These are phyloP conservation scores for Agrilus cyanescens DNA, from an alignment of 2,888 invertebrate species.

Conservation along the genomic window DNA sequence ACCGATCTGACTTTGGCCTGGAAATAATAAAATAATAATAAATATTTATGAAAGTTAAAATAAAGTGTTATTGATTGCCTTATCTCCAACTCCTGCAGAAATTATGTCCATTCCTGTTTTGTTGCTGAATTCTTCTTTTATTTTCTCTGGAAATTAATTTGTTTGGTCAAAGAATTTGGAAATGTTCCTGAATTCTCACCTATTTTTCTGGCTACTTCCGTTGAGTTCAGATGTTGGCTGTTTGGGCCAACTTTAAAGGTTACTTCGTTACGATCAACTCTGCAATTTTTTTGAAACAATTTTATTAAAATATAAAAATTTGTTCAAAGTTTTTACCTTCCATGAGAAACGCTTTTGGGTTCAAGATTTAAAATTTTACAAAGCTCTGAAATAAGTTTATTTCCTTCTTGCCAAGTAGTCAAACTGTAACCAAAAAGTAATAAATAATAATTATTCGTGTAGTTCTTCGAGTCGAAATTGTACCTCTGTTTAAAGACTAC, in stretches of 20 bases:
- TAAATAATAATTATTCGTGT: neutral
- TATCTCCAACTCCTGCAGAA: slow-evolving; percentile 68
- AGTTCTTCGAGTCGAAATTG: slow-evolving; percentile 17
- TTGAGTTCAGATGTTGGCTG: slow-evolving; percentile 51
- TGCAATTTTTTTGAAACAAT: slow-evolving; percentile 32
- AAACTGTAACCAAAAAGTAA: slow-evolving; percentile 32
- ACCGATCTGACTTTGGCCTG: slow-evolving; percentile 42
- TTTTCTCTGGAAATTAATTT: slow-evolving; percentile 35
- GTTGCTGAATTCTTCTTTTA: slow-evolving; percentile 54
- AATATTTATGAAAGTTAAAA: neutral
- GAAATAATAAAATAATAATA: slow-evolving; percentile 10
- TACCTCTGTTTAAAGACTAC: slow-evolving; percentile 65
- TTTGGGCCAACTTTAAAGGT: slow-evolving; percentile 62
- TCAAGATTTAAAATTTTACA: slow-evolving; percentile 58
- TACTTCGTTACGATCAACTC: slow-evolving; percentile 66
- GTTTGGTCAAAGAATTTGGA: slow-evolving; percentile 2
- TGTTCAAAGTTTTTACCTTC: slow-evolving; percentile 39
- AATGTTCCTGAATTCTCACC: slow-evolving; percentile 36
- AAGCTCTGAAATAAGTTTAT: slow-evolving; percentile 55
- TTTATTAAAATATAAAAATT: slow-evolving; percentile 28
- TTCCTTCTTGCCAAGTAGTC: slow-evolving; percentile 60
- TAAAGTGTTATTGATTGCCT: slow-evolving; percentile 41
- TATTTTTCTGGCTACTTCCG: slow-evolving; percentile 52
- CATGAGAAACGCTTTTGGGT: slow-evolving; percentile 48
- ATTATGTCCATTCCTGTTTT: slow-evolving; percentile 57